These are phyloP conservation scores for Polyommatus icarus DNA, from an alignment of 2,888 invertebrate genomes.

Conservation along the genomic window DNA sequence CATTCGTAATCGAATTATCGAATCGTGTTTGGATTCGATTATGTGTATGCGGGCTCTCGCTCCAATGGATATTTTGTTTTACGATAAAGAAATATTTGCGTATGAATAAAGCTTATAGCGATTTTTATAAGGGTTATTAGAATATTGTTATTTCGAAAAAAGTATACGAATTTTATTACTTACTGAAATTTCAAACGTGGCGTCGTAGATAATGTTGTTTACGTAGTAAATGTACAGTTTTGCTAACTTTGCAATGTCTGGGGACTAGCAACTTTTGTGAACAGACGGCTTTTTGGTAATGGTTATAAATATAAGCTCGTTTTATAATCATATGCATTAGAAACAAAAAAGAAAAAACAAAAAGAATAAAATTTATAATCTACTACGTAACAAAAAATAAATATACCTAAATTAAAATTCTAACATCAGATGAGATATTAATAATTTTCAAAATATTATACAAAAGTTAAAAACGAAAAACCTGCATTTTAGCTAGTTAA, in stretches of 20 bases:
- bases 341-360: no score
- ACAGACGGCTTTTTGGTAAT: not conserved
- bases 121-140: not conserved
- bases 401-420: no score
- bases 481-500: no score
- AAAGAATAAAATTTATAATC: no score
- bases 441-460: not conserved
- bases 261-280: not conserved
- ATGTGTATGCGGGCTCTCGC: conserved; percentile 7
- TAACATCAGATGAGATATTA: no score
- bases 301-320: not conserved
- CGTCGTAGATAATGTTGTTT: not conserved
- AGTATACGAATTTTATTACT: not conserved
- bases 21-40: conserved; percentile 17
- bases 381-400: no score
- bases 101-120: not conserved
- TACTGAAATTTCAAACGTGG: not conserved
- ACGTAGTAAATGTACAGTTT: not conserved
- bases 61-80: not conserved
- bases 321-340: not conserved
- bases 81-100: conserved; percentile 1
- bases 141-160: not conserved
- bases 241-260: not conserved
- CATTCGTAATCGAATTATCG: conserved; percentile 22
- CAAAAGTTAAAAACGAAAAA: not conserved